Percentiles rank a stretch among this genome's conserved stretches.
These are phyloP conservation scores for Callinectes sapidus DNA, from an alignment of 2,888 invertebrate genomes.

Conservation along the genomic window DNA sequence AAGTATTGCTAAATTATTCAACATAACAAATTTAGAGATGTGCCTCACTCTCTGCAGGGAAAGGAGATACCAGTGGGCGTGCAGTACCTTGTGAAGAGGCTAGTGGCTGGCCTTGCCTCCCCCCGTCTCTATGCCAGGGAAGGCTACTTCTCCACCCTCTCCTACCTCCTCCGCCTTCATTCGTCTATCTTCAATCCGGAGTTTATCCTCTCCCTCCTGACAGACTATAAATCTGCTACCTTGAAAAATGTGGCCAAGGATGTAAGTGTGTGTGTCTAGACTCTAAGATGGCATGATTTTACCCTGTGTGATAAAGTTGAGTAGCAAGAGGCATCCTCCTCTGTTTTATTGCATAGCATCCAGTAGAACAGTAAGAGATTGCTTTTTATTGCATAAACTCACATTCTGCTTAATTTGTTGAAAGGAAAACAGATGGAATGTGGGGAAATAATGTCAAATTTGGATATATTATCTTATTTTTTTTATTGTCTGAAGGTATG, in stretches of 20 bases:
- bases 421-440: neutral
- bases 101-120: slow-evolving; percentile 85
- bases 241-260: slow-evolving; percentile 33
- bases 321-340: neutral
- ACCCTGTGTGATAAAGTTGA: neutral
- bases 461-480: neutral
- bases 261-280: slow-evolving; percentile 34
- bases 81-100: slow-evolving; percentile 82
- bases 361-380: neutral
- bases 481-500: neutral
- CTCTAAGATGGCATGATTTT: too few relatives aligned
- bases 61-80: slow-evolving; percentile 79
- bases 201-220: slow-evolving; percentile 25
- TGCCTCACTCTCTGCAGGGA: slow-evolving; percentile 76
- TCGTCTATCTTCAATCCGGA: slow-evolving; percentile 74
- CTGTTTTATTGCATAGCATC: neutral
- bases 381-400: neutral
- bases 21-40: neutral
- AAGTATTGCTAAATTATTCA: neutral
- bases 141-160: slow-evolving; percentile 84
- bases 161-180: slow-evolving; percentile 80
- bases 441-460: neutral
- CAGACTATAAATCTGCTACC: neutral
- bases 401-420: neutral
- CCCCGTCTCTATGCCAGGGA: slow-evolving; percentile 81